Percentiles rank a stretch among this genome's conserved stretches.
These are phyloP conservation scores for Pandemis heparana DNA, from an alignment of 2,888 invertebrate species.

Conservation along the genomic window DNA sequence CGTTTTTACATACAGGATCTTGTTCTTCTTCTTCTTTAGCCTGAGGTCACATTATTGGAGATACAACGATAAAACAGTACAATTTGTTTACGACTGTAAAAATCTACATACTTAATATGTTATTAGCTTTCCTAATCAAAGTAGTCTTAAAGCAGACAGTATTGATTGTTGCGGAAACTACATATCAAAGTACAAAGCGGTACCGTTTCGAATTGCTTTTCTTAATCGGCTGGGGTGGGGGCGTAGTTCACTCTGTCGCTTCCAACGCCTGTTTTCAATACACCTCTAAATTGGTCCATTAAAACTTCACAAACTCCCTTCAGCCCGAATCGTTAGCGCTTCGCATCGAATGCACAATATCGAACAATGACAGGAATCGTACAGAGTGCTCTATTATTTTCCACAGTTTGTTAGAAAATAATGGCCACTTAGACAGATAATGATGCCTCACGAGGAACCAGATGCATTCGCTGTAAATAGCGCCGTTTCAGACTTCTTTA, in stretches of 20 bases:
- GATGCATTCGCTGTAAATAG: slow-evolving; percentile 40
- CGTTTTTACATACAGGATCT: too few relatives aligned
- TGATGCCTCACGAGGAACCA: slow-evolving; percentile 35
- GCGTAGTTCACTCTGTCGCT: slow-evolving; percentile 49
- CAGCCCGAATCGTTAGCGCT: slow-evolving; percentile 65
- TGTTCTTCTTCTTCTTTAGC: too few relatives aligned
- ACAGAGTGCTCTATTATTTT: slow-evolving; percentile 38
- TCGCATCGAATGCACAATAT: slow-evolving; percentile 55
- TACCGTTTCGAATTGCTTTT: slow-evolving; percentile 55
- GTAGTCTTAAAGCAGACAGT: neutral
- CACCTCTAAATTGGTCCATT: slow-evolving; percentile 75
- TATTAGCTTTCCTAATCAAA: neutral
- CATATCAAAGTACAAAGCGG: slow-evolving; percentile 40
- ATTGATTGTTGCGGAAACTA: slow-evolving; percentile 16
- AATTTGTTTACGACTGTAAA: too few relatives aligned
- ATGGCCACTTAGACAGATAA: slow-evolving; percentile 42
- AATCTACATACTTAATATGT: neutral
- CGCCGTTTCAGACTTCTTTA: slow-evolving; percentile 25
- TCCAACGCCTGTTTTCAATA: slow-evolving; percentile 69
- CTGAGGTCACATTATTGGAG: too few relatives aligned
- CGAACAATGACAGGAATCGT: slow-evolving; percentile 56
- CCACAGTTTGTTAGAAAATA: slow-evolving; percentile 39
- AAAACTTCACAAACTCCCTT: slow-evolving; percentile 71
- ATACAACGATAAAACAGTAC: too few relatives aligned
- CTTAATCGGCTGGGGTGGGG: slow-evolving; percentile 58